Evolutionary conservation across 1,140 invertebrate species (phyloP).

Genomic region (Orius insidiosus): DNA sequence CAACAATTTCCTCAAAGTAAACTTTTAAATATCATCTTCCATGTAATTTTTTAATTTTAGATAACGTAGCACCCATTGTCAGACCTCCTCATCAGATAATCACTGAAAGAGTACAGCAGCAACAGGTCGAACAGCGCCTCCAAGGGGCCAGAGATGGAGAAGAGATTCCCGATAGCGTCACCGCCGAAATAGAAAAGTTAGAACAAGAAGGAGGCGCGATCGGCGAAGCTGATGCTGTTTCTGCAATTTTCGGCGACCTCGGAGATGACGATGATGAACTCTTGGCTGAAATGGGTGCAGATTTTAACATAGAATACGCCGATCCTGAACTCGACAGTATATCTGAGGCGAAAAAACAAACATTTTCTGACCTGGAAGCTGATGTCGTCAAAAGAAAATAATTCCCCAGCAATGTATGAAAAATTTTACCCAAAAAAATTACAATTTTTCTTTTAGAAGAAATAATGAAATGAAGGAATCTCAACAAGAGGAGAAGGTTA

Average conservation of each 20-base stretch:
- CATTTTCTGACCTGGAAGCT: constrained; percentile 64
- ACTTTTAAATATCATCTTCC: not conserved
- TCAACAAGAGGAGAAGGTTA: not conserved
- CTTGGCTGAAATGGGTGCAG: constrained; percentile 70
- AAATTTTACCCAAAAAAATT: not conserved
- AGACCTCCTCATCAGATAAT: constrained; percentile 1
- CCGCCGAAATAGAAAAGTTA: constrained; percentile 56
- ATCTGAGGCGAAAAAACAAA: constrained; percentile 52
- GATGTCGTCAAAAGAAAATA: constrained; percentile 37
- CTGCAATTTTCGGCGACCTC: constrained; percentile 59
- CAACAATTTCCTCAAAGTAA: constrained; percentile 13
- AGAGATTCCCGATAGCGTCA: constrained; percentile 64
- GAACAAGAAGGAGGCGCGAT: constrained; percentile 47
- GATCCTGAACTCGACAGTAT: constrained; percentile 81
- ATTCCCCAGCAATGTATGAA: constrained; percentile 11
- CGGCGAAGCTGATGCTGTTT: constrained; percentile 51
- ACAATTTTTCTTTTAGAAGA: no score
- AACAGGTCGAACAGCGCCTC: constrained; percentile 16
- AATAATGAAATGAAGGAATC: no score
- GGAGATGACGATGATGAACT: constrained; percentile 70
- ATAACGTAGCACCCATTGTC: not conserved
- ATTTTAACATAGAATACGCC: constrained; percentile 93
- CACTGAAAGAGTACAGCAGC: constrained; percentile 18
- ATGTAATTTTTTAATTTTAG: not conserved
- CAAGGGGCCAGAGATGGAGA: constrained; percentile 18